Base-by-base conservation (phyloP, 2,888 invertebrate species). In the Acanthoscelides obtectus region DNA sequence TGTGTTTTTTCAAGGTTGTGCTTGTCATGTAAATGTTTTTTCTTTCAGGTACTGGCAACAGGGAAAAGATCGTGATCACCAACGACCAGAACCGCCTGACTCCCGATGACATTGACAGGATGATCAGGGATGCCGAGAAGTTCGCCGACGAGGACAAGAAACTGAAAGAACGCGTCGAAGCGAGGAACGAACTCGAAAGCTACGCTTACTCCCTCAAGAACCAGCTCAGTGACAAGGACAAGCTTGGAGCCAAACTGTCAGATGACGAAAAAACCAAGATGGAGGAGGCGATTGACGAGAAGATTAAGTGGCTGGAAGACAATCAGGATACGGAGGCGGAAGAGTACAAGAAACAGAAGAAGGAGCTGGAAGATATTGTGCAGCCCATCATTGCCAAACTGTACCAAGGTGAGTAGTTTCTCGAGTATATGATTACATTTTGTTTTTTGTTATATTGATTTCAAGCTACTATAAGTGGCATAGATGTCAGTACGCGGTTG, bases 71-170 rank as follows among this genome's bases (percentile, higher is more conserved):
- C 83, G 97, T 97, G 74, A 99, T 99, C 85, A 98, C 98, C 79
- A 99, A 99, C 83, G 99, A 99, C 83, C 97, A 98, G 86, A 98
- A 98, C 87, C 20, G 66, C n/a, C 87, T 99, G 75, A 97, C 97
- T 19, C 98, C 98, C 3, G 99, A 99, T 79, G 99, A 99, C 82
- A 99, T 99, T 79, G 98, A 99, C 84, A 90, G 97, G 75, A 99
- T 99, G 99, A 98, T 99, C 86, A 95, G 95, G 86, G 99, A 99
- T 84, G 98, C 99, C 0, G 99, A 99, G 87, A 96, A 96, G 86
- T 99, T 98, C 87, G 97, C 98, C 20, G 99, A 99, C 82, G 99
- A 99, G 78, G 99, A 99, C 87, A 98, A 98, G 88, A 97, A 96
- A 86, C 88, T 97, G 77, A 97, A 97, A 87, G 97, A 98, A 86